Conservation (phyloP, 2,888 invertebrate genomes). For the Dermolepida albohirtum region DNA sequence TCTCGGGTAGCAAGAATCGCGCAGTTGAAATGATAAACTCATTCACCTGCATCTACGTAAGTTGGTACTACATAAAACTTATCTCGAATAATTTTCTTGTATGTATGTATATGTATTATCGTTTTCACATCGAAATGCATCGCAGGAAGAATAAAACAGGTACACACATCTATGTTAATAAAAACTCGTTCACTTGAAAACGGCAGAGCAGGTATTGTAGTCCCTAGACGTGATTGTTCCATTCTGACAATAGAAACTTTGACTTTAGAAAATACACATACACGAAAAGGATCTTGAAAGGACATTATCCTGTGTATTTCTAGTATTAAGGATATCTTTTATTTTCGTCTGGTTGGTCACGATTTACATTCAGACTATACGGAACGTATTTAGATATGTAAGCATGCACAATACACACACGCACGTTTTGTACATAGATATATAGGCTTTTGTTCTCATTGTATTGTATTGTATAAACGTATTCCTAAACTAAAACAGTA, state of each 20-base stretch:
- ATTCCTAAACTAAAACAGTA: not conserved
- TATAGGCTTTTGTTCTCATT: not conserved
- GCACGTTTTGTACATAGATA: too few relatives aligned
- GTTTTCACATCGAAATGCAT: not conserved
- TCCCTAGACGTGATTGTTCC: not conserved
- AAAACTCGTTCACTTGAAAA: slow-evolving; percentile 1
- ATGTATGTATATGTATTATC: not conserved
- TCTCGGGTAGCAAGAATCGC: not conserved
- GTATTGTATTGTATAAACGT: not conserved
- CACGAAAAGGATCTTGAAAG: slow-evolving; percentile 4
- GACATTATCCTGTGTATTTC: slow-evolving; percentile 4
- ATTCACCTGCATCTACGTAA: too few relatives aligned
- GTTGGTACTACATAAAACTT: not conserved
- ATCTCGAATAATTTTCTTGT: not conserved
- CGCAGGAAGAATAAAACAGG: too few relatives aligned
- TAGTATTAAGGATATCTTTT: slow-evolving; percentile 8
- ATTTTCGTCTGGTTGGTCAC: slow-evolving; percentile 9
- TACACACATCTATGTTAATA: not conserved
- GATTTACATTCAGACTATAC: not conserved
- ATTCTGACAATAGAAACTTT: slow-evolving; percentile 9
- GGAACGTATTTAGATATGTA: not conserved
- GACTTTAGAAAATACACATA: not conserved
- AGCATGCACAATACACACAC: not conserved
- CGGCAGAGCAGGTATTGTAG: not conserved
- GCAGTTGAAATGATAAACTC: too few relatives aligned